Conservation (phyloP, 2,888 invertebrate species). For the Drosophila acutilabella region DNA sequence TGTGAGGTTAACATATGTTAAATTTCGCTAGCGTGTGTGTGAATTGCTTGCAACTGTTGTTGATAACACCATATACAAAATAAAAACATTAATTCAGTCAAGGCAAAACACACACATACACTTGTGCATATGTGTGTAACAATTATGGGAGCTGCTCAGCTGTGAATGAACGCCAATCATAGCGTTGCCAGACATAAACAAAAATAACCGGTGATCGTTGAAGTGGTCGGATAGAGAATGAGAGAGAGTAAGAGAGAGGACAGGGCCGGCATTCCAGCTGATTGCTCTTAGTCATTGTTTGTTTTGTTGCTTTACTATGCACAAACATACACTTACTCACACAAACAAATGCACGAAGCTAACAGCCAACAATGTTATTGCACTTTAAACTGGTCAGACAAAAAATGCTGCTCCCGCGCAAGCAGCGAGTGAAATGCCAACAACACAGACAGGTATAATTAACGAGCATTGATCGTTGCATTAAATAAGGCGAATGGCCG, state of each 20-base stretch:
- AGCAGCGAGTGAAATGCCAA: slow-evolving; percentile 22
- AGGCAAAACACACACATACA: slow-evolving; percentile 5
- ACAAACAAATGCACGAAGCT: slow-evolving; percentile 1
- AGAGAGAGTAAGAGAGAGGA: slow-evolving; percentile 12
- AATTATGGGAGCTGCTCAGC: slow-evolving; percentile 21
- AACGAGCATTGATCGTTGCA: slow-evolving; percentile 32
- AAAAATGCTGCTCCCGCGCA: slow-evolving; percentile 1
- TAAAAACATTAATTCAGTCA: slow-evolving; percentile 6
- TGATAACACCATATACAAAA: slow-evolving; percentile 14
- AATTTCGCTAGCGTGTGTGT: background rate
- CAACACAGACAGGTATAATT: slow-evolving; percentile 26
- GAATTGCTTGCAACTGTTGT: slow-evolving; percentile 10
- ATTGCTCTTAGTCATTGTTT: slow-evolving; percentile 11
- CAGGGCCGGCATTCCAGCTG: slow-evolving; percentile 47
- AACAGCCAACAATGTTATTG: slow-evolving; percentile 32
- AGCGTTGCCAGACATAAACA: slow-evolving; percentile 34
- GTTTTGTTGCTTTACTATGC: slow-evolving; percentile 4
- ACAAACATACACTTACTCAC: background rate
- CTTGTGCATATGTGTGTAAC: background rate
- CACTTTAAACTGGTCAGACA: slow-evolving; percentile 38
- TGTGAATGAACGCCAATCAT: slow-evolving; percentile 26
- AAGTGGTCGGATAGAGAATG: background rate
- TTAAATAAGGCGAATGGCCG: slow-evolving; percentile 37
- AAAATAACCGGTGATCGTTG: slow-evolving; percentile 11
- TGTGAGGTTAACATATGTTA: slow-evolving; percentile 16